Conservation (phyloP, 2,888 invertebrate genomes). For the Syritta pipiens region DNA sequence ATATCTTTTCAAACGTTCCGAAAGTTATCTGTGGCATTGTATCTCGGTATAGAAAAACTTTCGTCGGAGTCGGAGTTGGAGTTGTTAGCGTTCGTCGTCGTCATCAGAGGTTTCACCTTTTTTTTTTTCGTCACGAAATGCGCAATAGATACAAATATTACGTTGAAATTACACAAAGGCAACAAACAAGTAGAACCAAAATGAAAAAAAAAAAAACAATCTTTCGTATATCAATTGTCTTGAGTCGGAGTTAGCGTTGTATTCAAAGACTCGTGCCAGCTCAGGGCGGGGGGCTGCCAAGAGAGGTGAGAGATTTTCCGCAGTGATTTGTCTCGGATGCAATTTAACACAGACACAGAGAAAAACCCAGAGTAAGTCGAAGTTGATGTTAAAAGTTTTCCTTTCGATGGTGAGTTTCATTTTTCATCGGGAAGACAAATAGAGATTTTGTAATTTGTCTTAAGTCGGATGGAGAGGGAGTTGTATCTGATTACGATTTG, state of each 20-base stretch:
- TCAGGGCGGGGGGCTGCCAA: not conserved
- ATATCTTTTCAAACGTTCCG: not conserved
- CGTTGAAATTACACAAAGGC: conserved; percentile 20
- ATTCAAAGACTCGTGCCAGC: conserved; percentile 32
- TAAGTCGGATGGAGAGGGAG: conserved; percentile 17
- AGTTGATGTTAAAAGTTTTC: conserved; percentile 2
- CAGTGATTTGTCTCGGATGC: conserved; percentile 42
- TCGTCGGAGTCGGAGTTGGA: conserved; percentile 50
- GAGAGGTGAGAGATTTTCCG: conserved; percentile 35
- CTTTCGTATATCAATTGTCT: conserved; percentile 39
- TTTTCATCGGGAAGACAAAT: conserved; percentile 48
- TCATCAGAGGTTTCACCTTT: not conserved
- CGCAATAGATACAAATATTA: conserved; percentile 37
- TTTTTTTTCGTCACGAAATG: conserved; percentile 49
- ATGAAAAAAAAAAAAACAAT: conserved; percentile 15
- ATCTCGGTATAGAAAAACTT: conserved; percentile 36
- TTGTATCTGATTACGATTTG: conserved; percentile 41
- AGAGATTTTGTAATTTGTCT: conserved; percentile 56
- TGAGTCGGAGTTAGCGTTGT: too few species aligned
- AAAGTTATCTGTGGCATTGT: conserved; percentile 22
- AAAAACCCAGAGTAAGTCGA: not conserved
- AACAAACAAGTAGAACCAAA: conserved; percentile 1
- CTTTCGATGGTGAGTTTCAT: conserved; percentile 27
- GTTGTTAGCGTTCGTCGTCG: conserved; percentile 9
- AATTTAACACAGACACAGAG: conserved; percentile 2